phyloP scores from a whole-genome alignment of 2,797 vertebrate genomes.

The Myotis planiceps region DNA sequence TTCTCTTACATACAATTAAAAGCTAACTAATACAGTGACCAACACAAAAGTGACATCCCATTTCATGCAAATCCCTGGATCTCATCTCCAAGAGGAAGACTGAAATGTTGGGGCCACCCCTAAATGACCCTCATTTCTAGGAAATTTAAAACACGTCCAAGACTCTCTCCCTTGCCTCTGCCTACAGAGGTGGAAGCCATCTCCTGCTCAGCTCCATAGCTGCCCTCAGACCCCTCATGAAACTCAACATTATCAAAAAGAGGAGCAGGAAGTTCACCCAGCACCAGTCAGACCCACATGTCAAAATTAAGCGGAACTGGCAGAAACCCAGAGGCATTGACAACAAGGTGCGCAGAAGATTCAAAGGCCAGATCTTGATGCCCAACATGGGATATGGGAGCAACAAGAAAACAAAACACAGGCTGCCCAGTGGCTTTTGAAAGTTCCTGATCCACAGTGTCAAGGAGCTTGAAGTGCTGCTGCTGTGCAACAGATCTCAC shows the following conservation, averaged over 20 bases:
- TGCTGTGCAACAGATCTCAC: neutral
- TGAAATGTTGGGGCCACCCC: neutral
- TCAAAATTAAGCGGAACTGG: neutral
- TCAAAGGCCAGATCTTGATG: neutral
- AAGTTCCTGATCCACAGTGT: neutral
- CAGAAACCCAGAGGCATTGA: neutral
- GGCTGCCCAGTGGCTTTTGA: neutral
- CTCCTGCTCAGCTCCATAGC: neutral
- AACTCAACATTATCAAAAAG: neutral
- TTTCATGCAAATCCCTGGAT: neutral
- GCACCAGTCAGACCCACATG: neutral
- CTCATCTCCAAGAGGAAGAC: neutral
- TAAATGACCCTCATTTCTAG: neutral
- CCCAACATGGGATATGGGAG: neutral
- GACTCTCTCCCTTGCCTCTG: neutral
- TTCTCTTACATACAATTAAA: neutral
- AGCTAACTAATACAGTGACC: neutral
- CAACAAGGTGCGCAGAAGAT: neutral
- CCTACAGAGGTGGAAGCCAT: neutral
- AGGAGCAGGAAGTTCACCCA: neutral
- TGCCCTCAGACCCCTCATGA: neutral
- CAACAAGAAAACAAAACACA: neutral
- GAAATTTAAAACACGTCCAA: neutral
- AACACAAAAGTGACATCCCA: neutral
- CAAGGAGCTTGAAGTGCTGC: neutral